Conservation (phyloP, 2,888 invertebrate genomes). For the Cremastobaeus sp. region DNA sequence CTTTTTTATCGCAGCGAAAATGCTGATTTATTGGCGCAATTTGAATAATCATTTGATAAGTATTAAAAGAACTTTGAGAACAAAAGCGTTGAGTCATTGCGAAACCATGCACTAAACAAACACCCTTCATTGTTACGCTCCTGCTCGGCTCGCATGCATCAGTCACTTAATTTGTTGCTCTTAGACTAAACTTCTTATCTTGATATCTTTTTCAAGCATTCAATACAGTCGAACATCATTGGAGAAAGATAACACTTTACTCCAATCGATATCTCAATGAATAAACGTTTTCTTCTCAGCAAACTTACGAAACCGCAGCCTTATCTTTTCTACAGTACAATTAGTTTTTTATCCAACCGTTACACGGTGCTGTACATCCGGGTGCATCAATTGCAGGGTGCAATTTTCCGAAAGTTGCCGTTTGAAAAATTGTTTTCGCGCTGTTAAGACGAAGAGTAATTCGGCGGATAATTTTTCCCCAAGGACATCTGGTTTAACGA, state of each 20-base stretch:
- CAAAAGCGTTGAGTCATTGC: conserved; percentile 31
- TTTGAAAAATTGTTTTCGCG: no score
- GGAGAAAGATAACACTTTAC: conserved; percentile 32
- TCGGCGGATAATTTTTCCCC: no score
- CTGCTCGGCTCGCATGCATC: conserved; percentile 23
- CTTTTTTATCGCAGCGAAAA: no score
- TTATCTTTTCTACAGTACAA: conserved; percentile 6
- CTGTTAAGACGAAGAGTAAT: no score
- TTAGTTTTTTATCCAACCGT: conserved; percentile 1
- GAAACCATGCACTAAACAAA: conserved; percentile 25
- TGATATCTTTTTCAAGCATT: conserved; percentile 44
- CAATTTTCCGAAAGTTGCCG: no score
- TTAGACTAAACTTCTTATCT: conserved; percentile 46
- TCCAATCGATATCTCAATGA: conserved; percentile 43
- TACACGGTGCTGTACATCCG: no score
- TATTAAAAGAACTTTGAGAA: conserved; percentile 10
- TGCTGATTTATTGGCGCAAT: no score
- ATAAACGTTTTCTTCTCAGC: conserved; percentile 16
- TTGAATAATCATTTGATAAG: background rate
- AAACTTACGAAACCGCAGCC: conserved; percentile 8
- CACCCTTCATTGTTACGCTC: conserved; percentile 28
- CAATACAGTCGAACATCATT: conserved; percentile 27
- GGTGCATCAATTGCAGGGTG: no score
- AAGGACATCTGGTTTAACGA: no score
- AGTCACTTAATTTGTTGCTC: conserved; percentile 38